Base-by-base conservation (phyloP, 1,140 invertebrate species). In the Calliphora vicina region DNA sequence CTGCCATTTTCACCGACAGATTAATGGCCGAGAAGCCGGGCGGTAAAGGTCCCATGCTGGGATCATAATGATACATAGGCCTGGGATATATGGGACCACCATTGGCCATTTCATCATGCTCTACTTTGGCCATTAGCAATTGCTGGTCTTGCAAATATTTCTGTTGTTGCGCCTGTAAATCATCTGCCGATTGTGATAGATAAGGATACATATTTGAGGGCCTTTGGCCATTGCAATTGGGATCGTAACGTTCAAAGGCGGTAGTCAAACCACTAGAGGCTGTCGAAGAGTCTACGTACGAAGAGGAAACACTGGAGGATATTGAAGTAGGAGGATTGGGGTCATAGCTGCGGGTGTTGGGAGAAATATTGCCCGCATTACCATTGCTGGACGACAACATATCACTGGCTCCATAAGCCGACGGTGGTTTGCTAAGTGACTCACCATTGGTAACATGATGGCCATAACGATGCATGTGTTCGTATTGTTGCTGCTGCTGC, bases 1-100 rank as follows among this genome's bases (percentile, higher is more conserved):
- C 95, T 43, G 95, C 95, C 87, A 96, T 95, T 92, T 97, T 97
- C 84, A 97, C 96, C 86, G 95, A 94, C 85, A 97, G 91, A 92
- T 96, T 96, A 87, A 96, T 96, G 82, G 95, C 95, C n/a, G 95
- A 94, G 91, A 95, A 95, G 81, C 94, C 94, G 25, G 94, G 92
- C 81, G 94, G 94, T 45, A 94, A 91, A 84, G 93, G 92, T 67
- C 92, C 92, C 91, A 93, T 92, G 57, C 93, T 91, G 84, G 93
- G 91, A 88, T 96, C 95, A 89, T 96, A 96, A 87, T 96, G 95
- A 91, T 96, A 96, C 93, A 96, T 94, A 83, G 95, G 95, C 89
- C 95, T 93, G 83, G 95, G 94, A 91, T 96, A 95, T 42, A 95
- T 92, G 2, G 94, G 94, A 71, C 93, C 94, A 61, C 82, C 82